Evolutionary conservation across 2,888 invertebrate species (phyloP).

Genomic region (Brachycybe producta): DNA sequence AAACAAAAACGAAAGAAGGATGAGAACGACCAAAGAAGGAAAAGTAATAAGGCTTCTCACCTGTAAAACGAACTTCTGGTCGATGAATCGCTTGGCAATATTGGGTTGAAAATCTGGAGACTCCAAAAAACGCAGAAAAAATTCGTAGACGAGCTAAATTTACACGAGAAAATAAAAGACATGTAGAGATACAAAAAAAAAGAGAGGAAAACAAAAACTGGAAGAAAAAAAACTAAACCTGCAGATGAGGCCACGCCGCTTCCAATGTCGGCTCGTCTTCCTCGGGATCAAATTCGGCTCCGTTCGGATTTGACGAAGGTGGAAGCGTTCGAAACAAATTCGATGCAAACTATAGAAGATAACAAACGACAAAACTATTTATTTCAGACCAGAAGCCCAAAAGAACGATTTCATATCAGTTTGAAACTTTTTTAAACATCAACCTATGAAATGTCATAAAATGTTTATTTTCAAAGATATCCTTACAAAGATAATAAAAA

Average conservation of each 20-base stretch:
- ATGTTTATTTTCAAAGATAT: too few species aligned
- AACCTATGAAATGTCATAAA: too few species aligned
- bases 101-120: conserved; percentile 96
- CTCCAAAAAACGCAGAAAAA: conserved; percentile 95
- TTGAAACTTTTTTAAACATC: too few species aligned
- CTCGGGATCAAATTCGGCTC: conserved; percentile 99
- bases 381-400: too few species aligned
- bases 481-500: too few species aligned
- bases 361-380: too few species aligned
- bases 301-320: conserved; percentile 67
- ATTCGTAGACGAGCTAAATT: conserved; percentile 92
- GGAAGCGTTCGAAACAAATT: conserved; percentile 97
- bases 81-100: conserved; percentile 85
- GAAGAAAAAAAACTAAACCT: conserved; percentile 34
- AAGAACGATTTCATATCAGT: too few species aligned
- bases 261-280: conserved; percentile 99
- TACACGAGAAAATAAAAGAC: too few species aligned
- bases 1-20: not conserved
- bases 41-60: conserved; percentile 37
- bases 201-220: not conserved
- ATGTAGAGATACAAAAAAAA: conserved; percentile 13
- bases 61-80: conserved; percentile 97
- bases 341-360: conserved; percentile 50
- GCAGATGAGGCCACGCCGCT: conserved; percentile 97
- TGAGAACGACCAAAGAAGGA: not conserved